Evolutionary conservation across 2,113 vertebrate genomes (phyloP).

Genomic region (Mobula birostris): DNA sequence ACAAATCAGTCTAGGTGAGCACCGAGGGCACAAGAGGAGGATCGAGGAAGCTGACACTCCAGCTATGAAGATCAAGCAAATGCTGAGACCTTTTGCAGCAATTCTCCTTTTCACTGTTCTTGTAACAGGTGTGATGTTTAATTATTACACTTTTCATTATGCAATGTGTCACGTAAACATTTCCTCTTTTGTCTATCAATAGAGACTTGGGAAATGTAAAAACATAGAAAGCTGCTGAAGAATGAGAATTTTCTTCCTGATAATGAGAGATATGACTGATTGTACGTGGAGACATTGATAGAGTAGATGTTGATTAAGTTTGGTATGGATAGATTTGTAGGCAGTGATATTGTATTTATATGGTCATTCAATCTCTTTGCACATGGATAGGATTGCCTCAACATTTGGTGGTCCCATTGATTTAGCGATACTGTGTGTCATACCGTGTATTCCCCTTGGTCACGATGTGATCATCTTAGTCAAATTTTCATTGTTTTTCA

Average conservation of each 20-base stretch:
- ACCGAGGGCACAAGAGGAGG: background rate
- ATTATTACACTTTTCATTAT: background rate
- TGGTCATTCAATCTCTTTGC: background rate
- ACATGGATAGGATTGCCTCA: too few species aligned
- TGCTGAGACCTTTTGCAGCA: background rate
- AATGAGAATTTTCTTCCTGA: background rate
- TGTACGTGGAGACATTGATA: background rate
- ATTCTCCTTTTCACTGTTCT: slow-evolving; percentile 17
- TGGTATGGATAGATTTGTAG: background rate
- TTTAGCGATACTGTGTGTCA: too few species aligned
- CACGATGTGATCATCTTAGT: background rate
- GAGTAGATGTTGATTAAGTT: too few species aligned
- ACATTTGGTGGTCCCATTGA: too few species aligned
- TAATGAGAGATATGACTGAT: background rate
- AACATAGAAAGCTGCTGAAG: too few species aligned
- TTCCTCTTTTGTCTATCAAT: background rate
- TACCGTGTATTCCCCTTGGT: too few species aligned
- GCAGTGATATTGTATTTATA: background rate
- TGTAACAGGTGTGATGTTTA: background rate
- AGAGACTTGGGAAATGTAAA: background rate
- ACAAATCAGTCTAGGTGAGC: background rate
- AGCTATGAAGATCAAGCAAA: background rate
- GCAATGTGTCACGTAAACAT: background rate
- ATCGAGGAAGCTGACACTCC: background rate
- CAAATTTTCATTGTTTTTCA: background rate